phyloP scores from a whole-genome alignment of 2,888 invertebrate genomes.

The Omphaloscelis lunosa region DNA sequence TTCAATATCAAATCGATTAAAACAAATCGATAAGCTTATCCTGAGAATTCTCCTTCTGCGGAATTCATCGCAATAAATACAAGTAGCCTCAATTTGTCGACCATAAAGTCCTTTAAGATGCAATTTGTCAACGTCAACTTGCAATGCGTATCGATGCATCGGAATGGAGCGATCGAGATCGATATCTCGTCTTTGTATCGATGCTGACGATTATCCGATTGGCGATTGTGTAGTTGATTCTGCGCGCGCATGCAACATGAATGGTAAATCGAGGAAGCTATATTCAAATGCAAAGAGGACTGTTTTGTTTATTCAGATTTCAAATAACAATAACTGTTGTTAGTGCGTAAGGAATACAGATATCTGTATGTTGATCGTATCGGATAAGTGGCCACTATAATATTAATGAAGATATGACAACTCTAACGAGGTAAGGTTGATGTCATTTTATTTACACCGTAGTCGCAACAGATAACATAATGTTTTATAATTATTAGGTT shows the following conservation, averaged over 20 bases:
- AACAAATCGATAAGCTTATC: constrained; percentile 73
- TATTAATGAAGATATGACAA: constrained; percentile 37
- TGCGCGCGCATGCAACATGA: constrained; percentile 76
- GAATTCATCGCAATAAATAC: constrained; percentile 79
- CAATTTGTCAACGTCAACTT: constrained; percentile 88
- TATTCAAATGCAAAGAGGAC: constrained; percentile 80
- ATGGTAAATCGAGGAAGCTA: constrained; percentile 78
- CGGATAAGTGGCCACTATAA: constrained; percentile 25
- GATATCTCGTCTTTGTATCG: constrained; percentile 85
- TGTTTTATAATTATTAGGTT: constrained; percentile 2
- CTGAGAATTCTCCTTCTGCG: constrained; percentile 71
- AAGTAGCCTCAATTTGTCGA: constrained; percentile 86
- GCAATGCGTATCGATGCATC: constrained; percentile 84
- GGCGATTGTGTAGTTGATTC: constrained; percentile 73
- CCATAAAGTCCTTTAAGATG: constrained; percentile 82
- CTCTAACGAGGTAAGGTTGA: neutral
- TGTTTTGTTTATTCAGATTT: constrained; percentile 79
- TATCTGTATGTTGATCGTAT: constrained; percentile 58
- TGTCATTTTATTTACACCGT: constrained; percentile 6
- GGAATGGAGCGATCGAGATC: constrained; percentile 84
- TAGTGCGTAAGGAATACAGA: constrained; percentile 75
- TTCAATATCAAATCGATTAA: constrained; percentile 73
- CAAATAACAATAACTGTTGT: constrained; percentile 75
- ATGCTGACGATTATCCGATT: constrained; percentile 83
- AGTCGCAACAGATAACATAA: neutral